Conservation (phyloP, 2,113 vertebrate species). For the pig (Sus scrofa) region T2T-Sscrofa CM000821.6:11633501-11634000, state of each 20-base stretch:
- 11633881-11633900: background rate
- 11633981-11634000: background rate
- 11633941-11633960: background rate
- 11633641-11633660: background rate
- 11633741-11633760: background rate
- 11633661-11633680: background rate
- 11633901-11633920: background rate
- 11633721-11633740: background rate
- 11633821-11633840: accelerated
- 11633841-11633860: no score
- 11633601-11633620: background rate
- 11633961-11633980: background rate
- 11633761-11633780: background rate
- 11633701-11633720: background rate
- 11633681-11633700: background rate
- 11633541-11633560: no score
- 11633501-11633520: no score
- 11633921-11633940: background rate
- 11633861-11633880: background rate
- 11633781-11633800: background rate
- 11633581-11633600: background rate
- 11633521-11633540: no score
- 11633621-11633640: background rate
- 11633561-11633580: no score
- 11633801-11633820: background rate